A percentile compares a stretch with the other conserved stretches of the same genome.
phyloP scores from a whole-genome alignment of 1,140 invertebrate species.

The Dinoponera quadriceps region DNA sequence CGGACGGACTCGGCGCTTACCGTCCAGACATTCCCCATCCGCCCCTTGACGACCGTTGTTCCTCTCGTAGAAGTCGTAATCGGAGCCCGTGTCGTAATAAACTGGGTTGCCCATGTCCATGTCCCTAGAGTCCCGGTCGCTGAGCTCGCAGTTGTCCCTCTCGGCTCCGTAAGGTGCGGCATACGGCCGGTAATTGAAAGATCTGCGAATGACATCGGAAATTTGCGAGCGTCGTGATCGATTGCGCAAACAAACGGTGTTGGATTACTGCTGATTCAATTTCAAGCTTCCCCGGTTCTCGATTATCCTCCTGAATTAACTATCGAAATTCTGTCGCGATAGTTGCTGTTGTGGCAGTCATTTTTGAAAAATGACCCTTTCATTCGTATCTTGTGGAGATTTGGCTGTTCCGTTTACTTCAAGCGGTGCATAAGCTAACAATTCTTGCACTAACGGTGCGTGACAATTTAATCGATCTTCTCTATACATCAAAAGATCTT shows the following conservation, averaged over 20 bases:
- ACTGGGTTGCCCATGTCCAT: conserved; percentile 93
- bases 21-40: conserved; percentile 93
- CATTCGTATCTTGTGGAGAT: background rate
- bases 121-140: conserved; percentile 93
- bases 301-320: background rate
- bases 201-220: conserved; percentile 88
- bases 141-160: conserved; percentile 95
- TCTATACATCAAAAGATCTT: too few relatives aligned
- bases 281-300: background rate
- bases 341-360: background rate
- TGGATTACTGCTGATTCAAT: conserved; percentile 48
- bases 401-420: background rate
- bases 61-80: conserved; percentile 95
- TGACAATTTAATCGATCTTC: background rate
- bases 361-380: background rate
- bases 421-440: too few relatives aligned
- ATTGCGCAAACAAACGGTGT: conserved; percentile 39
- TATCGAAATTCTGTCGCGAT: background rate
- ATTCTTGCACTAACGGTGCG: background rate
- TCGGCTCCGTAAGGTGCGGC: conserved; percentile 89
- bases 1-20: conserved; percentile 84
- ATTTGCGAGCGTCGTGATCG: conserved; percentile 44
- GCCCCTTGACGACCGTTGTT: conserved; percentile 89
- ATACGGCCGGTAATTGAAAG: conserved; percentile 92
- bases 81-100: conserved; percentile 93